Base-by-base conservation (phyloP, 23 tunicate species). In the Corella eumyota region DNA sequence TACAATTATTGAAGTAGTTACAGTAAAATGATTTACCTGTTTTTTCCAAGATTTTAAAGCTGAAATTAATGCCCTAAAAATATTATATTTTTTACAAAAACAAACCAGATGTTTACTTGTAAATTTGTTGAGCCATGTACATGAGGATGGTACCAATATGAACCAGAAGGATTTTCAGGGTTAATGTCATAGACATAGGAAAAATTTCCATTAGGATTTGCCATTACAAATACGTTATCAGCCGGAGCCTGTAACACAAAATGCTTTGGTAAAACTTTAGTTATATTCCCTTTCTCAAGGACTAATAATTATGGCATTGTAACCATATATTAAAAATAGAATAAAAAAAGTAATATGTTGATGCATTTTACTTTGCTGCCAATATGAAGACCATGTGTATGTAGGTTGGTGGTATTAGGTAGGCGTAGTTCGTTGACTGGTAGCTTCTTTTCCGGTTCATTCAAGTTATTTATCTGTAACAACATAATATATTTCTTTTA, bases 91-190 rank as follows among this genome's bases (percentile, higher is more conserved):
- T n/a, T n/a, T n/a, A 40, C 11, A 40, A 40, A 15, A 9, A 9
- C 48, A 9, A 11, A 40, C 15, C 45, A 19, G n/a, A 17, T 60
- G 20, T 40, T 65, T 61, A 83, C 93, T 38, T 83, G 93, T 29
- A 74, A 74, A 23, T 57, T 36, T 20, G 75, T 74, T 34, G 82
- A 52, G 13, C 93, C 93, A 36, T 83, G 93, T 30, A 67, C 13
- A 44, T 83, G 93, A 32, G 81, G 75, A 45, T 83, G 93, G 44
- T 83, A 83, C 93, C 93, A 83, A 45, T 83, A 83, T 6, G 93
- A 74, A 0, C 93, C 93, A 3, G 93, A 26, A 15, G 93, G 80
- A 6, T 83, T 67, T 25, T 74, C 49, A 2, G 45, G 26, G 20
- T 56, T 38, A 6, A 83, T 83, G 19, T 62, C 32, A 61, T 72